Percentiles rank a stretch among this genome's conserved stretches.
Evolutionary conservation across 1,140 invertebrate species (phyloP).

Genomic region (Zaprionus davidi): DNA sequence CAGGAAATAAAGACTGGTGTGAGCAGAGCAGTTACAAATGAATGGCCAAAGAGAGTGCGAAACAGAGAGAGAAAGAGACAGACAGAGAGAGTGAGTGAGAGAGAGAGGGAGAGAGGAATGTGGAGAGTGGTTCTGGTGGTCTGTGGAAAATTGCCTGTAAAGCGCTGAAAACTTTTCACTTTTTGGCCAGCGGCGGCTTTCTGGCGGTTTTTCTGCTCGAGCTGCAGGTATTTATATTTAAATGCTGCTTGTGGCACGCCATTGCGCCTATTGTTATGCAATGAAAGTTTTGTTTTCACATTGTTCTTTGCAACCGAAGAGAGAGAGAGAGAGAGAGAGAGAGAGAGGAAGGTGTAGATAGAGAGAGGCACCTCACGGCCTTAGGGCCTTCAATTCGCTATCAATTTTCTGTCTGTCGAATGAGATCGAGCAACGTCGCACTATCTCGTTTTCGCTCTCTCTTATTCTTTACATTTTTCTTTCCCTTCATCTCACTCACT

Average conservation of each 20-base stretch:
- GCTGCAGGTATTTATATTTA: conserved; percentile 79
- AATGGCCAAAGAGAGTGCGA: not conserved
- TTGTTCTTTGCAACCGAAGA: conserved; percentile 33
- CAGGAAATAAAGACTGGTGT: conserved; percentile 23
- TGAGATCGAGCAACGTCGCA: not conserved
- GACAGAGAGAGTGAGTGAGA: not conserved
- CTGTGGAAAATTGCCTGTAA: conserved; percentile 60
- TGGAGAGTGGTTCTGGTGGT: not conserved
- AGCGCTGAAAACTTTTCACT: conserved; percentile 72
- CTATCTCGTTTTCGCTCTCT: not conserved
- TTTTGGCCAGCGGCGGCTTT: conserved; percentile 51
- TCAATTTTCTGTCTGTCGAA: conserved; percentile 5
- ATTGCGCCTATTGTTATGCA: conserved; percentile 81
- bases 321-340: not conserved
- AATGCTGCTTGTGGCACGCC: conserved; percentile 74
- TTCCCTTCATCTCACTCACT: not conserved
- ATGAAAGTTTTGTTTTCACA: conserved; percentile 71
- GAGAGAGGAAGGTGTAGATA: too few relatives aligned
- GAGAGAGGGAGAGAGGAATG: not conserved
- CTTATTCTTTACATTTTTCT: not conserved
- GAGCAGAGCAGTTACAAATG: conserved; percentile 22
- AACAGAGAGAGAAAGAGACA: not conserved
- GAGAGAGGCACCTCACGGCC: not conserved
- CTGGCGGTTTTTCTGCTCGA: conserved; percentile 54
- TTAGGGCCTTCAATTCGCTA: conserved; percentile 2